phyloP scores from a whole-genome alignment of 2,113 vertebrate genomes.

The Cyphomyrus discorhynchus region DNA sequence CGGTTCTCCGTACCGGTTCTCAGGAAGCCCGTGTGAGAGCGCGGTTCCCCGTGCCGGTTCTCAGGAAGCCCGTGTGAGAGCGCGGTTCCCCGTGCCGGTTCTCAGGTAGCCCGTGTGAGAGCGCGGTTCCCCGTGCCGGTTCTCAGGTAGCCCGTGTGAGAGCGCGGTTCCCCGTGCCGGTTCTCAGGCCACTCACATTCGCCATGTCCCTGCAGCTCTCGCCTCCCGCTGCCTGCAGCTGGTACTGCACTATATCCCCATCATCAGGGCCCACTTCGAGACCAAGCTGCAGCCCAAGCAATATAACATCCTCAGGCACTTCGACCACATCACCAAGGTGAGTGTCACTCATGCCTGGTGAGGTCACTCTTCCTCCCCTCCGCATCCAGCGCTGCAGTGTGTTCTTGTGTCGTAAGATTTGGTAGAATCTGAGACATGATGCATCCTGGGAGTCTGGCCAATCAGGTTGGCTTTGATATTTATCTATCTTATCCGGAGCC shows the following conservation, averaged over 20 bases:
- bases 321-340: conserved; percentile 98
- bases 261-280: conserved; percentile 89
- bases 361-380: background rate
- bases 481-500: background rate
- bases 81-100: too few relatives aligned
- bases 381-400: background rate
- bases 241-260: conserved; percentile 91
- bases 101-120: too few relatives aligned
- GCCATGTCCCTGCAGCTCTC: conserved; percentile 63
- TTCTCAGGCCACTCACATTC: background rate
- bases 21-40: too few relatives aligned
- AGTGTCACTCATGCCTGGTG: background rate
- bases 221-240: conserved; percentile 94
- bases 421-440: background rate
- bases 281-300: conserved; percentile 89
- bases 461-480: background rate
- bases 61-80: too few relatives aligned
- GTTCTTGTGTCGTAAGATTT: background rate
- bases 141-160: background rate
- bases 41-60: too few relatives aligned
- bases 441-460: background rate
- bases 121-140: background rate
- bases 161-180: background rate
- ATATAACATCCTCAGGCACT: conserved; percentile 85
- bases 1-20: too few relatives aligned